A percentile compares a stretch with the other conserved stretches of the same genome.
Conservation (phyloP, 2,113 vertebrate genomes). For the Xyrauchen texanus region DNA sequence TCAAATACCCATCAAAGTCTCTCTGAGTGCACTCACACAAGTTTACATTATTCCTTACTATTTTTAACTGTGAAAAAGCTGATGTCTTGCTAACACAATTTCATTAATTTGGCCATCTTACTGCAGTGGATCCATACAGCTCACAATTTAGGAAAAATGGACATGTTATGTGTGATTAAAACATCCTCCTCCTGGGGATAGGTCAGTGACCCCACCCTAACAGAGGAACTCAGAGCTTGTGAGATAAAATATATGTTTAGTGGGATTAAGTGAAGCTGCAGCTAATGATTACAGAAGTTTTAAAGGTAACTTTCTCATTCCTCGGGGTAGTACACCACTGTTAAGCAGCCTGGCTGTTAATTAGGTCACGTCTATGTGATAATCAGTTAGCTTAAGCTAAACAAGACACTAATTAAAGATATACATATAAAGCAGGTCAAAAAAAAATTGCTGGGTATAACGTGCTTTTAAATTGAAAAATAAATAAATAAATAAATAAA, state of each 20-base stretch:
- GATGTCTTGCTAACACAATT: slow-evolving; percentile 16
- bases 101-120: background rate
- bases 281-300: slow-evolving; percentile 83
- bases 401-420: slow-evolving; percentile 85
- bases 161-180: slow-evolving; percentile 71
- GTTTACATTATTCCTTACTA: slow-evolving; percentile 43
- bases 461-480: slow-evolving; percentile 82
- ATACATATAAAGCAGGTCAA: slow-evolving; percentile 85
- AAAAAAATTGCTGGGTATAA: slow-evolving; percentile 75
- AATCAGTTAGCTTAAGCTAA: slow-evolving; percentile 84
- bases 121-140: too few relatives aligned
- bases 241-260: slow-evolving; percentile 79
- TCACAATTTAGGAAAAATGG: slow-evolving; percentile 28
- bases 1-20: slow-evolving; percentile 83
- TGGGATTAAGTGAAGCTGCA: slow-evolving; percentile 78
- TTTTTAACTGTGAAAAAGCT: slow-evolving; percentile 10
- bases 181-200: slow-evolving; percentile 65
- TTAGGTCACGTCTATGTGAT: slow-evolving; percentile 81
- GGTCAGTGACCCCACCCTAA: slow-evolving; percentile 56
- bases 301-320: slow-evolving; percentile 80
- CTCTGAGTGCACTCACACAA: slow-evolving; percentile 64
- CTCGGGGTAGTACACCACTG: slow-evolving; percentile 70
- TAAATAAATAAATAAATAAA: slow-evolving; percentile 69
- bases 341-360: slow-evolving; percentile 75
- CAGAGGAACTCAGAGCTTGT: slow-evolving; percentile 59